These are phyloP conservation scores for Engraulis encrasicolus DNA, from an alignment of 2,113 vertebrate species.

Conservation along the genomic window DNA sequence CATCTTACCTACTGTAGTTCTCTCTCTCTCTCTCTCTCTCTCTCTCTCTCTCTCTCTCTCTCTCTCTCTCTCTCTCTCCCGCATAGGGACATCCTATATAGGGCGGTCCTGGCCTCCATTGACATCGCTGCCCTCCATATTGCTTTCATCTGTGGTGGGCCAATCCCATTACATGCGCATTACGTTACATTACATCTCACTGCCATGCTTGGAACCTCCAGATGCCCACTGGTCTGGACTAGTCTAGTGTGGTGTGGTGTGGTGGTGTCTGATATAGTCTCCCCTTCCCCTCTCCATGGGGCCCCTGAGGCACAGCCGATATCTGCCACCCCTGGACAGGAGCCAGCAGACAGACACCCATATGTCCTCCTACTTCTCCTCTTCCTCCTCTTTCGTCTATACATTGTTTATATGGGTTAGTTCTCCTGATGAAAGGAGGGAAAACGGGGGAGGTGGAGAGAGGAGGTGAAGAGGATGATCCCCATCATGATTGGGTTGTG, in stretches of 20 bases:
- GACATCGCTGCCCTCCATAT: neutral
- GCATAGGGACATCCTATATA: slow-evolving; percentile 11
- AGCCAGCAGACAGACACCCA: slow-evolving; percentile 1
- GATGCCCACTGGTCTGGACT: too few relatives aligned
- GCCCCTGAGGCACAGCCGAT: neutral
- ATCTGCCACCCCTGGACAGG: neutral
- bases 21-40: too few relatives aligned
- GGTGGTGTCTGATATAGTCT: too few relatives aligned
- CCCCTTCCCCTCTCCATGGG: neutral
- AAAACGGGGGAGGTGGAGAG: too few relatives aligned
- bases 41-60: too few relatives aligned
- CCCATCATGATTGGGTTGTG: slow-evolving; percentile 15
- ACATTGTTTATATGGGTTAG: neutral
- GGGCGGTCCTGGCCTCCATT: neutral
- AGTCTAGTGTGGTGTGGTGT: too few relatives aligned
- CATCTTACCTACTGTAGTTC: too few relatives aligned
- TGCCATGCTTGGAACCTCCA: neutral
- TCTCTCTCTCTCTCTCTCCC: too few relatives aligned
- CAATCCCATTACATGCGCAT: neutral
- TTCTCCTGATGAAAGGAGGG: neutral
- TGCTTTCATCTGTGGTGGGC: neutral
- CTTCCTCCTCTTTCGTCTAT: neutral
- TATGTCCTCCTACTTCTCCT: neutral
- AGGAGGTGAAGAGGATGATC: neutral
- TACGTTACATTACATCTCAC: neutral